Conservation (phyloP, 2,113 vertebrate species). For the Aix galericulata region DNA sequence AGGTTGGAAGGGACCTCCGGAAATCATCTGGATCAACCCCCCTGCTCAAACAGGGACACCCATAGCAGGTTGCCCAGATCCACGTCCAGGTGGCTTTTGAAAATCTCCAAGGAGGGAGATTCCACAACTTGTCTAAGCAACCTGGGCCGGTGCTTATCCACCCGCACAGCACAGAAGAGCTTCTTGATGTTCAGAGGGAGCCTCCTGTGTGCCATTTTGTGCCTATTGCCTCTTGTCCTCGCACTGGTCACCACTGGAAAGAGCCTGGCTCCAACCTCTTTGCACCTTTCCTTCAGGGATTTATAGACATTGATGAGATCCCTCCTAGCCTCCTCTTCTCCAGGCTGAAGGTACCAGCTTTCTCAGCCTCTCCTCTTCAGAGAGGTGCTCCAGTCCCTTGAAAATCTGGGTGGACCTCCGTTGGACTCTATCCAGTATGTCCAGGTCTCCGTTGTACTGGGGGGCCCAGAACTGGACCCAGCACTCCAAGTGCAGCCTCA, state of each 20-base stretch:
- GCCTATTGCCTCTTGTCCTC: background rate
- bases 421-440: background rate
- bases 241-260: background rate
- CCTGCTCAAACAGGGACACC: background rate
- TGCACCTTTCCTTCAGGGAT: background rate
- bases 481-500: background rate
- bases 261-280: background rate
- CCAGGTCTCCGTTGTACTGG: too few relatives aligned
- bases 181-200: background rate
- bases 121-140: too few relatives aligned
- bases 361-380: background rate
- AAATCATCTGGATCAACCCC: background rate
- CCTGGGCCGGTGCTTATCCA: too few relatives aligned
- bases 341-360: background rate
- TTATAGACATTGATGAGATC: background rate
- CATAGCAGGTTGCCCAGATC: background rate
- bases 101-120: too few relatives aligned
- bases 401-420: background rate
- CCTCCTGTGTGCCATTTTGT: background rate
- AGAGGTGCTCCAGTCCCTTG: background rate
- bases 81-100: background rate
- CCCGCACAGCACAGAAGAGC: background rate
- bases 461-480: too few relatives aligned
- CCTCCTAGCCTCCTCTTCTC: background rate
- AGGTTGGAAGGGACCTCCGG: background rate